These are phyloP conservation scores for Sciurus vulgaris DNA, from an alignment of 2,797 vertebrate species.

Conservation along the genomic window DNA sequence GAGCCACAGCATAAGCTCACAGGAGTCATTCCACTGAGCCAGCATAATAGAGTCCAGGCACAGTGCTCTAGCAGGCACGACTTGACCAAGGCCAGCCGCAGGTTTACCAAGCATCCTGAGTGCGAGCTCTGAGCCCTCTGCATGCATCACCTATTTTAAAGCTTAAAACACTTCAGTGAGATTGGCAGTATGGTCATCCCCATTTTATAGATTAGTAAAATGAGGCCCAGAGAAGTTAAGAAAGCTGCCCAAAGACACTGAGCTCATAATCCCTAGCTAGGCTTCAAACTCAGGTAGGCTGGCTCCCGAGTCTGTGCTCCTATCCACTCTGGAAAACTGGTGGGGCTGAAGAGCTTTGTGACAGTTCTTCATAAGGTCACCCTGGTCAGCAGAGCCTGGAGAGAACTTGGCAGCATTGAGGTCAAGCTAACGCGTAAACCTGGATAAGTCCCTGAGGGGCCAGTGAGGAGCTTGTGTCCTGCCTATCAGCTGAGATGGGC, in stretches of 20 bases:
- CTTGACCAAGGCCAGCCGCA: not conserved
- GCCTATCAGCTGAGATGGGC: not conserved
- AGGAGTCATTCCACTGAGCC: not conserved
- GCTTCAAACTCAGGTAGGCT: not conserved
- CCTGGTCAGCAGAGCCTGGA: not conserved
- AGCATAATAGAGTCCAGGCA: not conserved
- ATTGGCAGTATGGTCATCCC: not conserved
- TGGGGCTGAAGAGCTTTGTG: not conserved
- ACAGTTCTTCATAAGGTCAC: not conserved
- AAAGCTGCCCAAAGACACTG: not conserved
- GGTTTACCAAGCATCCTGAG: not conserved
- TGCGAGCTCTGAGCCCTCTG: not conserved
- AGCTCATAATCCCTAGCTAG: not conserved
- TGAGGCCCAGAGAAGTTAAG: not conserved
- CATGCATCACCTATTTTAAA: not conserved
- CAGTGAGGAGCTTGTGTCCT: not conserved
- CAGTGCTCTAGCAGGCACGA: no score
- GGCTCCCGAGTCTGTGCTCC: not conserved
- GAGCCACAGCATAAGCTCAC: not conserved
- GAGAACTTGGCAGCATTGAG: not conserved
- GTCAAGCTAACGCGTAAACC: not conserved
- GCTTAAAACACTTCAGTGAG: not conserved
- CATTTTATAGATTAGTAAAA: constrained; percentile 33
- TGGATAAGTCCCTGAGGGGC: not conserved
- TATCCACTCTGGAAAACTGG: not conserved